Evolutionary conservation across 2,888 invertebrate species (phyloP), one percentile per base, ranked within the genome.

Genomic region (Tachina fera): DNA sequence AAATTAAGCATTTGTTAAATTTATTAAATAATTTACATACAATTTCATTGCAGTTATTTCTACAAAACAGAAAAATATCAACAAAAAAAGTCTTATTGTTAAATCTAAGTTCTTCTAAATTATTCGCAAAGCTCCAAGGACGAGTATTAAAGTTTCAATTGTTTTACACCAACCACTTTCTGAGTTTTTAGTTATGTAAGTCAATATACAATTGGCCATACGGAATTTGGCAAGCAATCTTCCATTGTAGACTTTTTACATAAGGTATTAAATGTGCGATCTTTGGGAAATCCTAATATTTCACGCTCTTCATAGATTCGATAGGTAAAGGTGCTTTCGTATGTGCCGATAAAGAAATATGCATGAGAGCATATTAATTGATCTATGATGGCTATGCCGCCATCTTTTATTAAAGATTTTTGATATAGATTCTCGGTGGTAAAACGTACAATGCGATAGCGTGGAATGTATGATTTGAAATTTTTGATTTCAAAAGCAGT

Each of bases 231-330:
- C 88, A 95, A 95, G 93, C 98, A 98, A 49, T 92, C 90, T 9
- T 93, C 93, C 9, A 91, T 91, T 75, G 95, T 94, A 14, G 94
- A 92, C 89, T 94, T 94, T 76, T 95, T 95, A 87, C 93, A 93
- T 72, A 93, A 90, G 85, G 96, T 94, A 92, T 99, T 99, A 91
- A 98, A 99, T 0, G 99, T 99, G 10, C 95, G 95, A 41, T 95
- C 93, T 58, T 95, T 94, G 9, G 95, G 94, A 92, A 98, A 98
- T 1, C 98, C 98, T 60, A 99, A 92, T 84, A 99, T 98, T 93
- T 99, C 99, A 41, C 99, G 94, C 91, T 99, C 99, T 92, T 99
- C 99, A 93, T 99, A 98, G 88, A 99, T 99, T 79, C 99, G 95
- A 92, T 97, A 98, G 0, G 98, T 96, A 92, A 99, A 99, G 0